Base-by-base conservation (phyloP, 2,888 invertebrate genomes). In the Thecocarcelia acutangulata region DNA sequence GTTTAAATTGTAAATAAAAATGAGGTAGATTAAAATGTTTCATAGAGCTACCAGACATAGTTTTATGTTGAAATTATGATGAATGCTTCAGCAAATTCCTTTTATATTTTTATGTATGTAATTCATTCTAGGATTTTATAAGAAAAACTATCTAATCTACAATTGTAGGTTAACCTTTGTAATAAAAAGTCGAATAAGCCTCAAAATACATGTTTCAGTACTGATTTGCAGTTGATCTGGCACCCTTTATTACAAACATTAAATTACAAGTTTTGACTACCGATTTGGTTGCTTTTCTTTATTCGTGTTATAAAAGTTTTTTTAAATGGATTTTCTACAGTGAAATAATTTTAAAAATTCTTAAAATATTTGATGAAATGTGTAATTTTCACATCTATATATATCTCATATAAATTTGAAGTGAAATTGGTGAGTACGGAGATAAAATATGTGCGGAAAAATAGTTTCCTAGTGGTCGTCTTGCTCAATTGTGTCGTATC, bases 351-450 rank as follows among this genome's bases (percentile, higher is more conserved):
- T 33, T 54, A 40, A 52, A 80, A 77, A 68, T 74, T 61, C 19
- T 21, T 72, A 17, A 64, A 80, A 73, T 77, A 66, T 83, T 66
- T 56, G 52, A 46, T 59, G 9, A 40, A 61, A 17, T 40, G 61
- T 66, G 19, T 77, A 74, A 44, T 66, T 24, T 17, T 61, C 24
- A 21, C n/a, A n/a, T n/a, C n/a, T n/a, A n/a, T n/a, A n/a, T n/a
- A 48, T 33, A 61, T 56, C 61, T 54, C 48, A n/a, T 59, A 70
- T 64, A 74, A 40, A 28, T 77, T 77, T 72, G 44, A 58, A 64
- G 66, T 74, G 52, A 73, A 78, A 28, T 70, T 68, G 80, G 80
- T 80, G 73, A 83, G 83, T 83, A 74, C 70, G 61, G 44, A 56
- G 54, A 8, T 13, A 44, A 70, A 76, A 74, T 64, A 33, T 11